These are phyloP conservation scores for Campoletis sonorensis DNA, from an alignment of 1,140 invertebrate genomes.

Conservation along the genomic window DNA sequence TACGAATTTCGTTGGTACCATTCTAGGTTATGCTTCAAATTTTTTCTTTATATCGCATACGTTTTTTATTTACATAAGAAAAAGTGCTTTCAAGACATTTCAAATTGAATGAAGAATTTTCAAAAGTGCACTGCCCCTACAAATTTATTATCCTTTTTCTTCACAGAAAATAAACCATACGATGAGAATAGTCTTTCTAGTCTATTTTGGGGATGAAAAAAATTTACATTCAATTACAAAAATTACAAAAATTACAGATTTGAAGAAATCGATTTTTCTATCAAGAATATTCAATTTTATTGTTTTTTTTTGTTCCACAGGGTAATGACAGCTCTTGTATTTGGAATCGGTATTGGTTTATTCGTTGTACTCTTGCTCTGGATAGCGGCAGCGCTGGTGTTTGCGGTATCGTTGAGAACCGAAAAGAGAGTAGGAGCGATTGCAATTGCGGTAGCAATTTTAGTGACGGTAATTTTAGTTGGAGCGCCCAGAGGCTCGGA, in stretches of 20 bases:
- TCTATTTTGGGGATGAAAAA: too few species aligned
- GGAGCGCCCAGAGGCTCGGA: conserved; percentile 75
- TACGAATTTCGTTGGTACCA: neutral
- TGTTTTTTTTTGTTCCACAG: conserved; percentile 44
- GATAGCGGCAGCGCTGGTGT: conserved; percentile 76
- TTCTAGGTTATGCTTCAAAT: neutral
- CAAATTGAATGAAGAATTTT: neutral
- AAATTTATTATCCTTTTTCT: too few species aligned
- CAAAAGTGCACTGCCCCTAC: too few species aligned
- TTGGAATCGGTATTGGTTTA: conserved; percentile 77
- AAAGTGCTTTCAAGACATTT: neutral
- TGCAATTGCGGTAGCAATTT: conserved; percentile 71
- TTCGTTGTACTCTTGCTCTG: conserved; percentile 78
- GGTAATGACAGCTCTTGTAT: conserved; percentile 75
- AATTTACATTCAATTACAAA: neutral
- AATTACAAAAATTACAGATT: neutral
- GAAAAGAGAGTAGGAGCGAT: conserved; percentile 78
- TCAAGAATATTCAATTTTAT: neutral
- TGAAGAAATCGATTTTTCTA: too few species aligned
- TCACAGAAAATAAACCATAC: too few species aligned
- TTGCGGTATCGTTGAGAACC: conserved; percentile 77
- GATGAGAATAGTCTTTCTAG: too few species aligned
- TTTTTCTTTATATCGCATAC: neutral
- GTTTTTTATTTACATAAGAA: neutral
- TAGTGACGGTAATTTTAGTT: conserved; percentile 77